Percentiles rank a stretch among this genome's conserved stretches.
phyloP scores from a whole-genome alignment of 2,888 invertebrate genomes.

The Halictus quadricinctus region DNA sequence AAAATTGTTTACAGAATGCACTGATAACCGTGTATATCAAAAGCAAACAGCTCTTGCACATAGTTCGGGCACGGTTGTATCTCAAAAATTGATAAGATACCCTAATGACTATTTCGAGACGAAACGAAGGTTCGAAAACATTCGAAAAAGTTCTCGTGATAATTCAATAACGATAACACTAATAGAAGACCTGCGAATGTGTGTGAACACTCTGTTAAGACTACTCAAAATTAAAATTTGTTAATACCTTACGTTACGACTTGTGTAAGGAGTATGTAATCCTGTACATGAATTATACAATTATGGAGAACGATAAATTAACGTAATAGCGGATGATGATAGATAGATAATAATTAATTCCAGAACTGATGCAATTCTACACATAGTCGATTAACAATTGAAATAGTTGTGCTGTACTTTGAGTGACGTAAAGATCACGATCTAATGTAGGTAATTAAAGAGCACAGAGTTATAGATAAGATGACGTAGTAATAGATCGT shows the following conservation, averaged over 20 bases:
- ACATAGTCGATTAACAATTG: not conserved
- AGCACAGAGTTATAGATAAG: too few species aligned
- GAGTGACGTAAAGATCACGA: too few species aligned
- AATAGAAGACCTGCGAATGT: not conserved
- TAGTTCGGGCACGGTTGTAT: not conserved
- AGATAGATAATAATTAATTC: not conserved
- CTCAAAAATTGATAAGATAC: not conserved
- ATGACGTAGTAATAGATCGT: too few species aligned
- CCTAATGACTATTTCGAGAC: not conserved
- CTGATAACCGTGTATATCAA: not conserved
- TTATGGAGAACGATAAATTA: not conserved
- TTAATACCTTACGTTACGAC: not conserved
- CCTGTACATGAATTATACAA: not conserved
- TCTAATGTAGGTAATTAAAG: too few species aligned
- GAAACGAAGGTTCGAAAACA: not conserved
- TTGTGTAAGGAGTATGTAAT: not conserved
- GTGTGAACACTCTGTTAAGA: not conserved
- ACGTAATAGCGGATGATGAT: not conserved
- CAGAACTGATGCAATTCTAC: not conserved
- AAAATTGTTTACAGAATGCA: conserved; percentile 7
- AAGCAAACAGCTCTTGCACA: not conserved
- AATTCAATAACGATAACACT: not conserved
- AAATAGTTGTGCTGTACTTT: not conserved
- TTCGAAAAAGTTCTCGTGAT: not conserved
- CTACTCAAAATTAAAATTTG: not conserved